Base-by-base conservation (phyloP, 2,888 invertebrate genomes). In the Pheosia gnoma region DNA sequence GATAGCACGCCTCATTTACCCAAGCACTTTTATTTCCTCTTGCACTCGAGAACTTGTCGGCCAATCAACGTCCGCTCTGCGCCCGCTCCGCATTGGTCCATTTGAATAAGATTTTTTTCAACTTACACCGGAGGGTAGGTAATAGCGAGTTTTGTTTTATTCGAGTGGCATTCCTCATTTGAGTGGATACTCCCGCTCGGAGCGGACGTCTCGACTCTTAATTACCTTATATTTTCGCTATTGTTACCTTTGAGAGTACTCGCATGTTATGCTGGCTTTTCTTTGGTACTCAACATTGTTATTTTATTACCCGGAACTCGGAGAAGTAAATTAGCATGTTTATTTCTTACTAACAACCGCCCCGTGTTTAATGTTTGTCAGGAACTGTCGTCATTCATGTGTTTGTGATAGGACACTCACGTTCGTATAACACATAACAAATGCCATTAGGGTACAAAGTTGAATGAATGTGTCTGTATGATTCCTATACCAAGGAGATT, bases 1-100 rank as follows among this genome's bases (percentile, higher is more conserved):
- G 91, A 91, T 82, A 78, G 78, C 83, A 81, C 79, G 84, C 82
- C 90, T 91, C 92, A 92, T 93, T 92, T 93, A 88, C 85, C 84
- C 83, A 84, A 90, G 92, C 87, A 90, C 92, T 93, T 93, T 91
- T 92, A 91, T 92, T 91, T 91, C 91, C 87, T 87, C 89, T 88
- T 82, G 86, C 87, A 83, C 90, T 89, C 87, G 65, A 76, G 77
- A 91, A 91, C 91, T 91, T n/a, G 91, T 89, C 91, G 91, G 93
- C 93, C 93, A 93, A 93, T 93, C 93, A 93, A 91, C 92, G 91
- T 86, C 87, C 88, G 86, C 85, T 80, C 85, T 83, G 84, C 84
- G 81, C 88, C 85, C 84, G 90, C 87, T 86, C 84, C 87, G 84
- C 92, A 93, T 93, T 92, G 93, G 93, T 90, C 90, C 85, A 84